These are phyloP conservation scores for Physeter macrocephalus DNA, from an alignment of 2,113 vertebrate species.

Conservation along the genomic window DNA sequence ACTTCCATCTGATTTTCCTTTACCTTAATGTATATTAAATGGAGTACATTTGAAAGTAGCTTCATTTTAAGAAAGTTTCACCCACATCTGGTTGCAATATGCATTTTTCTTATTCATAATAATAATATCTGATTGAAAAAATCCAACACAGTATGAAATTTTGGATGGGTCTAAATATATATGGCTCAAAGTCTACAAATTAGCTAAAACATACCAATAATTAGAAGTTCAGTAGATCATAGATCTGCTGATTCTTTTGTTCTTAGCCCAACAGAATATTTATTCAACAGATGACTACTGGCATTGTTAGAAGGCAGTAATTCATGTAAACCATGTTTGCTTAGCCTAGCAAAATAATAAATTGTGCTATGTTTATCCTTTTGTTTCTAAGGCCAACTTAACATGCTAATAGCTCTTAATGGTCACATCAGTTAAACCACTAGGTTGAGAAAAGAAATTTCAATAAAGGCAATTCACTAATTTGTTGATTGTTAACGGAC, in stretches of 20 bases:
- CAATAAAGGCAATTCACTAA: conserved; percentile 71
- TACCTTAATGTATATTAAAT: background rate
- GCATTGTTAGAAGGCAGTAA: conserved; percentile 47
- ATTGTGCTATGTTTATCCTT: conserved; percentile 68
- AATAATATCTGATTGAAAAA: conserved; percentile 11
- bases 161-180: background rate
- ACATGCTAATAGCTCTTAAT: conserved; percentile 73
- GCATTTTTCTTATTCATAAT: background rate
- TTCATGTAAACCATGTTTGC: conserved; percentile 58
- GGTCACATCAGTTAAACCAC: conserved; percentile 75
- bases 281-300: conserved; percentile 62
- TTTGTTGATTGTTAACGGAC: conserved; percentile 74
- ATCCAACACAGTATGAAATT: background rate
- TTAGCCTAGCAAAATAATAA: conserved; percentile 75
- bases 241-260: conserved; percentile 55
- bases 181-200: background rate
- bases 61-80: background rate
- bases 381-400: conserved; percentile 71
- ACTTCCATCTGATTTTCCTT: background rate
- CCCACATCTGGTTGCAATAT: conserved; percentile 14
- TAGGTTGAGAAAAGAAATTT: conserved; percentile 74
- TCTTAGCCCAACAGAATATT: conserved; percentile 8
- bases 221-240: conserved; percentile 18
- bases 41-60: background rate
- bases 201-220: background rate